A percentile compares a stretch with the other conserved stretches of the same genome.
Evolutionary conservation across 2,113 vertebrate species (phyloP).

Genomic region (Cochlearius cochlearius): DNA sequence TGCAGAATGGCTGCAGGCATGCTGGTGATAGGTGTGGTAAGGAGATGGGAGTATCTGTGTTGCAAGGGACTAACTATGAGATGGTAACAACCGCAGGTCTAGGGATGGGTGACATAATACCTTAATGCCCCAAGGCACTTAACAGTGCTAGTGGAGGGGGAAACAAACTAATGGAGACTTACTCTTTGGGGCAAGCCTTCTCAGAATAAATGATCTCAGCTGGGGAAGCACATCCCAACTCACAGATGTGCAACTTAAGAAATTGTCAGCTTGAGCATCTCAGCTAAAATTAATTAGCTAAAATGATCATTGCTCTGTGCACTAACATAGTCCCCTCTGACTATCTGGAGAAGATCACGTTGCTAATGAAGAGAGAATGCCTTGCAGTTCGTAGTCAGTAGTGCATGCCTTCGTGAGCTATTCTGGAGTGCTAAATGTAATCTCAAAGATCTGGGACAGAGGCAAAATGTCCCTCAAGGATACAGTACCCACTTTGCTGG

Average conservation of each 20-base stretch:
- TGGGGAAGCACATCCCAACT: background rate
- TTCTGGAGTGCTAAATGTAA: background rate
- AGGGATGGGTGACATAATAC: background rate
- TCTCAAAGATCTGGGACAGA: background rate
- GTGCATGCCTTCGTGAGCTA: background rate
- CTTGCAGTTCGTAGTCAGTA: background rate
- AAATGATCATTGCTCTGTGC: background rate
- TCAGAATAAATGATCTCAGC: background rate
- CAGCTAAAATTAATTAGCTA: constrained; percentile 47
- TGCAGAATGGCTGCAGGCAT: background rate
- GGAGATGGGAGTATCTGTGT: background rate
- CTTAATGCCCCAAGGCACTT: background rate
- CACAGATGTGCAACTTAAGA: background rate
- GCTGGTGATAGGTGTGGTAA: background rate
- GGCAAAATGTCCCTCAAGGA: background rate
- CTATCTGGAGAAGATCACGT: background rate
- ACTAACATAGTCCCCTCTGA: background rate
- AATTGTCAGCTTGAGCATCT: background rate
- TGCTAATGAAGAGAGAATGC: background rate
- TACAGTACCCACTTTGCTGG: background rate
- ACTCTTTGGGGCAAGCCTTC: background rate
- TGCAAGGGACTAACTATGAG: background rate
- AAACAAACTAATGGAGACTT: background rate
- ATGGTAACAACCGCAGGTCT: background rate
- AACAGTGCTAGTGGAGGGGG: too few species aligned